Evolutionary conservation across 2,797 vertebrate genomes (phyloP), one percentile per base, ranked within the genome.

Genomic region (Netta rufina): DNA sequence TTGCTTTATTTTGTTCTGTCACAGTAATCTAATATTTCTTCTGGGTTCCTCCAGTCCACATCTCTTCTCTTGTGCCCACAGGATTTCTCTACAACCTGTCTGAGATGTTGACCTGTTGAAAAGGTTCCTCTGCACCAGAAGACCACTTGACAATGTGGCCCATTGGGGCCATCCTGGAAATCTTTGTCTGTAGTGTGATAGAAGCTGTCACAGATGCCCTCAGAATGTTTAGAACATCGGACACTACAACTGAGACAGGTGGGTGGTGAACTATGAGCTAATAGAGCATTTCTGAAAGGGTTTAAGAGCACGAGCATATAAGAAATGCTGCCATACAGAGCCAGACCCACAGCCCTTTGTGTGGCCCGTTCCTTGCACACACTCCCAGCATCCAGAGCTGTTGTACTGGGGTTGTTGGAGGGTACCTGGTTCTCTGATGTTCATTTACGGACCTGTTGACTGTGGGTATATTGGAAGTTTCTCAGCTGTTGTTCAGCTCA

Each of bases 51-150:
- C 41, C 7, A 57, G 13, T 43, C 60, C 21, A 9, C 6, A 0
- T 25, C 28, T 36, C 60, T 41, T 41, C 17, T 64, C 61, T 54
- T 76, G 39, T 21, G 20, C 36, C 47, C 20, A 33, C 2, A 14
- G 41, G 27, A 24, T 71, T 87, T 67, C 21, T 38, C 14, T 72
- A 25, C 2, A 2, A 32, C 77, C 57, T 82, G 27, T 57, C 39
- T 0, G 11, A 92, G 41, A 28, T 21, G 30, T 22, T 0, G 0
- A 33, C 56, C 47, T 89, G 56, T 67, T 92, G 33, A 51, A 86
- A 91, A 53, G 49, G 88, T 72, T 84, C 36, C 36, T 74, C 19
- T 75, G 54, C 41, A 57, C 38, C 39, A 74, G 82, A 89, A 60
- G 70, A 76, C 21, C 62, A 2, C 20, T 66, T 58, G 53, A 43